Conservation (phyloP, 2,797 vertebrate genomes). For the Myotis findleyi region DNA sequence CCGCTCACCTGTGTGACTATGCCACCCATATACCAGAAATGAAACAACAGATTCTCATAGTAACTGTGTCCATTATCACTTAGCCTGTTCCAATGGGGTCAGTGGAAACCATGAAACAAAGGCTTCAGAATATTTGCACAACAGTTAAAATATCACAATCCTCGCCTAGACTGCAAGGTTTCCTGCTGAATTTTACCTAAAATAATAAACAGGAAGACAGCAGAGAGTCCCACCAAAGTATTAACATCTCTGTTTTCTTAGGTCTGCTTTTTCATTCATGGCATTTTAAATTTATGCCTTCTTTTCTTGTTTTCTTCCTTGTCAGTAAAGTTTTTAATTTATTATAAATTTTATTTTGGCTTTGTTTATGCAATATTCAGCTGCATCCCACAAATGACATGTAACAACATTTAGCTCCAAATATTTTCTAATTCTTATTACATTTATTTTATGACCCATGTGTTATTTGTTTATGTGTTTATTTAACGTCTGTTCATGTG, state of each 20-base stretch:
- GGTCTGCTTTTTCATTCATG: not conserved
- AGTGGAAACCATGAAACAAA: not conserved
- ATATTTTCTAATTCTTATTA: conserved; percentile 46
- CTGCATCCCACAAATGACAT: not conserved
- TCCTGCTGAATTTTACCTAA: not conserved
- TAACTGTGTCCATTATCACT: not conserved
- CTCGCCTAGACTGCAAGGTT: not conserved
- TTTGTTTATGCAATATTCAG: conserved; percentile 26
- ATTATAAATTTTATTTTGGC: not conserved
- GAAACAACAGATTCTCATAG: not conserved
- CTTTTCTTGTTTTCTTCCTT: conserved; percentile 19
- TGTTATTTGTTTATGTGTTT: not conserved
- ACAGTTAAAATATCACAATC: not conserved
- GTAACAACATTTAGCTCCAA: conserved; percentile 6
- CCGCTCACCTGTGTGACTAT: not conserved
- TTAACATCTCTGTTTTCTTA: not conserved
- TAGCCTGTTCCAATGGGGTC: not conserved
- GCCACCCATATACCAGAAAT: not conserved
- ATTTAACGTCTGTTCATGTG: conserved; percentile 26
- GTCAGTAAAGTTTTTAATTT: conserved; percentile 7
- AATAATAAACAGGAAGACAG: not conserved
- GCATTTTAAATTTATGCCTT: not conserved
- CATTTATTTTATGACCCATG: not conserved
- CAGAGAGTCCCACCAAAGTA: not conserved
- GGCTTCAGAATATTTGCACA: not conserved